phyloP scores from a whole-genome alignment of 2,797 vertebrate species.

The Thaleichthys pacificus region DNA sequence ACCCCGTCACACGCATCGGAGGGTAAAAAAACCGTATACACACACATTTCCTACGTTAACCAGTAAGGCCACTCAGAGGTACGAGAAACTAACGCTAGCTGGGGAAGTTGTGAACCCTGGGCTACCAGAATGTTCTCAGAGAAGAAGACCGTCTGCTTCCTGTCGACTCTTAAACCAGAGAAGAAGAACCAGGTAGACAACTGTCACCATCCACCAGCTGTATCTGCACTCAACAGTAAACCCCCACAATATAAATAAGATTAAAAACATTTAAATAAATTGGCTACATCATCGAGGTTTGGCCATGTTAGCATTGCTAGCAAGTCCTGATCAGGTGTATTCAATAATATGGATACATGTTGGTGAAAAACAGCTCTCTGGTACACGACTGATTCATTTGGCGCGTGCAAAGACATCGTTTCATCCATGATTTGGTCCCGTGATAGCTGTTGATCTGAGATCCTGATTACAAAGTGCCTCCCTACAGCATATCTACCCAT shows the following conservation, averaged over 20 bases:
- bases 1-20: constrained; percentile 12
- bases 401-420: background rate
- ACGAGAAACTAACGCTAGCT: constrained; percentile 28
- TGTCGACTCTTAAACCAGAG: constrained; percentile 2
- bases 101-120: constrained; percentile 40
- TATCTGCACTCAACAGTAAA: constrained; percentile 20
- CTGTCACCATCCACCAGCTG: constrained; percentile 18
- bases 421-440: background rate
- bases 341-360: background rate
- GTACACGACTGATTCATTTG: background rate
- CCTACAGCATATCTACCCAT: background rate
- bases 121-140: background rate
- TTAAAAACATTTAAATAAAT: constrained; percentile 61
- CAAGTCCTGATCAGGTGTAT: background rate
- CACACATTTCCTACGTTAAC: constrained; percentile 11
- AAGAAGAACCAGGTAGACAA: constrained; percentile 36
- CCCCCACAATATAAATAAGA: constrained; percentile 60
- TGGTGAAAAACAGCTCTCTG: background rate
- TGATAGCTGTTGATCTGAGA: background rate
- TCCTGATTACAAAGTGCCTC: constrained; percentile 6
- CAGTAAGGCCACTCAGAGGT: constrained; percentile 68
- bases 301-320: constrained; percentile 5
- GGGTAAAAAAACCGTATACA: constrained; percentile 32
- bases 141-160: constrained; percentile 3
- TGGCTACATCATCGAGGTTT: constrained; percentile 17